Evolutionary conservation across 2,888 invertebrate species (phyloP).

Genomic region (Pyrochroa serraticornis): DNA sequence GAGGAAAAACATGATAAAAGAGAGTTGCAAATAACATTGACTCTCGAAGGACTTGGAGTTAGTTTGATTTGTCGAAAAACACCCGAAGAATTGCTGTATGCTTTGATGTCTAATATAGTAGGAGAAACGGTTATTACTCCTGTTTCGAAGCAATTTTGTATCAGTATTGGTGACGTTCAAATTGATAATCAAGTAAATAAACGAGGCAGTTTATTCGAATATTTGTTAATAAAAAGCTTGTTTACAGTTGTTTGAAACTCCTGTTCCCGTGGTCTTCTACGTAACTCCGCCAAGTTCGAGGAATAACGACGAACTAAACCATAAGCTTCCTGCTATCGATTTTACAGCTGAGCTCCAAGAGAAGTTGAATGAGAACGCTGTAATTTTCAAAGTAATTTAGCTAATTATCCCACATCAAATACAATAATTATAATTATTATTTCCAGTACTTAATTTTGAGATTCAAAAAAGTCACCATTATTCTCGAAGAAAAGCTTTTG

Average conservation of each 20-base stretch:
- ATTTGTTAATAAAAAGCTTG: constrained; percentile 9
- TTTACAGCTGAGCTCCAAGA: constrained; percentile 76
- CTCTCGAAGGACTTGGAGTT: constrained; percentile 72
- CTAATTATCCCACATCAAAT: no score
- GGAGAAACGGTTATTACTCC: constrained; percentile 66
- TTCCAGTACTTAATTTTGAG: constrained; percentile 77
- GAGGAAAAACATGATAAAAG: constrained; percentile 46
- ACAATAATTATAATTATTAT: constrained; percentile 7
- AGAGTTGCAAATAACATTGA: constrained; percentile 68
- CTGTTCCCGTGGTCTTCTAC: constrained; percentile 84
- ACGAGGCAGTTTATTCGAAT: neutral
- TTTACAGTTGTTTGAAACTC: constrained; percentile 79
- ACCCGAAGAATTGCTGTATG: constrained; percentile 82
- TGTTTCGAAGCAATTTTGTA: constrained; percentile 66
- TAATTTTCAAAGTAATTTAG: constrained; percentile 75
- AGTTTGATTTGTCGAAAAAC: constrained; percentile 78
- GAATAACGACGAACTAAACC: constrained; percentile 58
- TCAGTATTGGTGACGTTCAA: constrained; percentile 82
- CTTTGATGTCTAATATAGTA: constrained; percentile 69
- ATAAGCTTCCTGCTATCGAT: constrained; percentile 75
- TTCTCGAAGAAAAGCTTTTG: constrained; percentile 86
- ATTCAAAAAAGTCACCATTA: constrained; percentile 81
- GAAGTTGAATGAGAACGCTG: constrained; percentile 72
- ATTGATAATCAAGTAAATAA: constrained; percentile 75
- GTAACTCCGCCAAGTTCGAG: constrained; percentile 64